phyloP scores from a whole-genome alignment of 2,113 vertebrate species.

The Hystrix brachyura region DNA sequence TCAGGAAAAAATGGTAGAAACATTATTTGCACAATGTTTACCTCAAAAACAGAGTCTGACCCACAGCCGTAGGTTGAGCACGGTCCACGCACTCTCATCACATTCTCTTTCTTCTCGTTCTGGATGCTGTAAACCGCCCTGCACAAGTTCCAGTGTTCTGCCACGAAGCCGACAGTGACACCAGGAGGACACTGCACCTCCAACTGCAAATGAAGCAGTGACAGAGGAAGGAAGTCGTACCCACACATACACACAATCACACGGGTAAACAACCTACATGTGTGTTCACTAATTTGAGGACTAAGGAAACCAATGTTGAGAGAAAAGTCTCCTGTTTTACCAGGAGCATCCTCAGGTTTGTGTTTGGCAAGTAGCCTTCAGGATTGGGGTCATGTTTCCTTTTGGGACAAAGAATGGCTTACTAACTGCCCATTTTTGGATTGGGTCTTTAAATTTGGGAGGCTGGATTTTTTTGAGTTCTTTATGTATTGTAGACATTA shows the following conservation, averaged over 20 bases:
- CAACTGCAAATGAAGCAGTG: constrained; percentile 86
- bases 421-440: neutral
- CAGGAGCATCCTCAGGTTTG: neutral
- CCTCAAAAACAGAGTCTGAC: constrained; percentile 95
- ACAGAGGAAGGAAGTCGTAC: neutral
- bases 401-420: neutral
- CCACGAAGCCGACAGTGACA: constrained; percentile 92
- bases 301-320: neutral
- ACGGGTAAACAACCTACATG: neutral
- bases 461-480: neutral
- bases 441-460: neutral
- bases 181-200: constrained; percentile 96
- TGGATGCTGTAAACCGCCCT: constrained; percentile 93
- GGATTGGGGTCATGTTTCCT: neutral
- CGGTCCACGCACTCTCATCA: constrained; percentile 93
- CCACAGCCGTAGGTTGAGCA: constrained; percentile 94
- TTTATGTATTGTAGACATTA: neutral
- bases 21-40: constrained; percentile 71
- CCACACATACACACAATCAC: fast-evolving
- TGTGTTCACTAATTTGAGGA: neutral
- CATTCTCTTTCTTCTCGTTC: constrained; percentile 89
- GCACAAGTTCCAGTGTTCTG: constrained; percentile 94
- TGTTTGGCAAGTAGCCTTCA: neutral
- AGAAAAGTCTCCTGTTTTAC: neutral
- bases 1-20: neutral